Conservation (phyloP, 2,113 vertebrate genomes). For the Lophotis ruficrista region DNA sequence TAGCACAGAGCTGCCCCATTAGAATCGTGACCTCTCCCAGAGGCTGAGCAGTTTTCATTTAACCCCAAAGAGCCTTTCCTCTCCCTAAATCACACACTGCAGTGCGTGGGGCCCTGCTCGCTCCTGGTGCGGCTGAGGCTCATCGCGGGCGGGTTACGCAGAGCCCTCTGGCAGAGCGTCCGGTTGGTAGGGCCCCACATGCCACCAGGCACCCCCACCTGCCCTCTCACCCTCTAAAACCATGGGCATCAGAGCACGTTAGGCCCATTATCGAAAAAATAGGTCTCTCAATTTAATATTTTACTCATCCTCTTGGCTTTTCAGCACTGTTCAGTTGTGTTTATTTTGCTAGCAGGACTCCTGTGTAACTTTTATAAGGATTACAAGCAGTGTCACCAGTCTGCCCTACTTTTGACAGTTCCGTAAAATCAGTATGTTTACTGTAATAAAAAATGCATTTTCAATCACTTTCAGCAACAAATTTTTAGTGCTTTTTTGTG, state of each 20-base stretch:
- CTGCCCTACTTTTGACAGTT: neutral
- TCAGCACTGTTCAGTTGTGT: neutral
- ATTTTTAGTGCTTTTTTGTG: neutral
- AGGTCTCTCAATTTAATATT: neutral
- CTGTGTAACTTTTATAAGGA: neutral
- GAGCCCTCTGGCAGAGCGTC: neutral
- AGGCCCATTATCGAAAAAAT: neutral
- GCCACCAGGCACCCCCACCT: neutral
- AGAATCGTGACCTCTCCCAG: neutral
- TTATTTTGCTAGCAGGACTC: neutral
- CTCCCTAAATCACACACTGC: neutral
- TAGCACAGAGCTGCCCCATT: neutral
- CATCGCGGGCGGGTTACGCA: accelerated
- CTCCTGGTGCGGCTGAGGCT: neutral
- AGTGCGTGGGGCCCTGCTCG: accelerated
- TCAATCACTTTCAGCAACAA: neutral
- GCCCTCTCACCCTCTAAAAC: neutral
- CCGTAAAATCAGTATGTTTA: neutral
- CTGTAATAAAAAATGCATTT: neutral
- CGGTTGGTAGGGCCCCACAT: accelerated
- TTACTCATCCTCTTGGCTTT: neutral
- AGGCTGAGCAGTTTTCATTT: neutral
- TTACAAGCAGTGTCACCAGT: neutral
- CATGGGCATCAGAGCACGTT: accelerated
- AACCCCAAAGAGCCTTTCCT: neutral